These are phyloP conservation scores for Protaetia brevitarsis DNA, from an alignment of 1,140 invertebrate genomes.

Conservation along the genomic window DNA sequence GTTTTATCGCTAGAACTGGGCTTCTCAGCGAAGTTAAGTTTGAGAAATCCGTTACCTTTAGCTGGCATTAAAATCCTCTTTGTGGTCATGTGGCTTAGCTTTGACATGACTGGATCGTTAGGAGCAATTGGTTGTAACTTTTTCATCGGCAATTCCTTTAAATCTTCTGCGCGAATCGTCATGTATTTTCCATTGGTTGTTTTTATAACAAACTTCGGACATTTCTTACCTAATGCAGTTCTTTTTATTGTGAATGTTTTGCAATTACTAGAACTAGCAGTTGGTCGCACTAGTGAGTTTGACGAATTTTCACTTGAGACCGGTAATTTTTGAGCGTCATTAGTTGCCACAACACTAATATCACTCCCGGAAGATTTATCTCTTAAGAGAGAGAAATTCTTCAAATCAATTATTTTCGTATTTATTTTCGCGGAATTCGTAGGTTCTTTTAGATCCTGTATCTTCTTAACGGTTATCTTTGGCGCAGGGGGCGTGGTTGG, in stretches of 20 bases:
- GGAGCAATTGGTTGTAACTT: not conserved
- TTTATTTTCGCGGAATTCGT: not conserved
- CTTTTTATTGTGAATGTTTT: slow-evolving; percentile 4
- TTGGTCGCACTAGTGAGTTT: not conserved
- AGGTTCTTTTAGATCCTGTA: slow-evolving; percentile 3
- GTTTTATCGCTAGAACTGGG: not conserved
- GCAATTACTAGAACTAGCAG: not conserved
- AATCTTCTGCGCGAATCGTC: slow-evolving; percentile 3
- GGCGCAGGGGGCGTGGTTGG: not conserved
- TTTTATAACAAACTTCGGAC: slow-evolving; percentile 1
- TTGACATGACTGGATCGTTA: not conserved
- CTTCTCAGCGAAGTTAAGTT: not conserved
- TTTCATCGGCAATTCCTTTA: not conserved
- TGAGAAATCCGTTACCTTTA: not conserved
- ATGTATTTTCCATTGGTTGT: not conserved
- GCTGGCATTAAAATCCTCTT: not conserved
- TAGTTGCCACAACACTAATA: not conserved
- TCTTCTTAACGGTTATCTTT: not conserved
- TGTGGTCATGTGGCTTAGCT: not conserved
- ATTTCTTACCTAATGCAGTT: not conserved
- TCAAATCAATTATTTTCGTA: not conserved
- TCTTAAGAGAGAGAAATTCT: not conserved
- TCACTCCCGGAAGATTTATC: not conserved
- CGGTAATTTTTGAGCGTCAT: too few relatives aligned
- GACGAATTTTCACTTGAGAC: too few relatives aligned